A percentile compares a stretch with the other conserved stretches of the same genome.
These are phyloP conservation scores for Boloria euphrosyne DNA, from an alignment of 2,888 invertebrate species.

Conservation along the genomic window DNA sequence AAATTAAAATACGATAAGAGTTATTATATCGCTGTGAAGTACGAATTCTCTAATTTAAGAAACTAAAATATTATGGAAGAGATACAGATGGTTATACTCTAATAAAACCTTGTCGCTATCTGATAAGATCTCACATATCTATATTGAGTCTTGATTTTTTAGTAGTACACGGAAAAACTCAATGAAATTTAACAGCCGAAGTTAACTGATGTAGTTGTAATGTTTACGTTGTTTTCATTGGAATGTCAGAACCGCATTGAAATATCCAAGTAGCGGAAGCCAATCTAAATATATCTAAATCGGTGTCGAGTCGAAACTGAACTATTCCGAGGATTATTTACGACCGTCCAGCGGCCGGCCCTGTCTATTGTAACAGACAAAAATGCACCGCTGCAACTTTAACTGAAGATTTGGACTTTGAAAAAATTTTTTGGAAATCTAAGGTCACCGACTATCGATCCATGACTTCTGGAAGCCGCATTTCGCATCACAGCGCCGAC, in stretches of 20 bases:
- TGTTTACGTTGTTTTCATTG: conserved; percentile 37
- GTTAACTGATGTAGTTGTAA: conserved; percentile 9
- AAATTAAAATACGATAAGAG: conserved; percentile 17
- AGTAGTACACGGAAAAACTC: not conserved
- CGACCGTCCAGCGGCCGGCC: conserved; percentile 37
- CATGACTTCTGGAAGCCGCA: conserved; percentile 65
- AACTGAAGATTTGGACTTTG: conserved; percentile 13
- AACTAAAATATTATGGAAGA: conserved; percentile 18
- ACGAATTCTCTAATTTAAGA: conserved; percentile 20
- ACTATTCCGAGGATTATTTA: conserved; percentile 47
- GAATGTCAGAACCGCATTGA: conserved; percentile 43
- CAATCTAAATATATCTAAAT: conserved; percentile 46
- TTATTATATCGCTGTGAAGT: conserved; percentile 24
- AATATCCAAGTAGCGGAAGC: conserved; percentile 45
- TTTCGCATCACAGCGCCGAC: conserved; percentile 41
- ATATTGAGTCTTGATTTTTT: conserved; percentile 6
- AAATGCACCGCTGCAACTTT: not conserved
- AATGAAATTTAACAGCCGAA: not conserved
- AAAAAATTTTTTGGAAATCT: conserved; percentile 49
- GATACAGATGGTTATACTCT: not conserved
- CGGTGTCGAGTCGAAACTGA: conserved; percentile 45
- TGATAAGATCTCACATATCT: conserved; percentile 13
- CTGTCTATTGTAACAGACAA: conserved; percentile 29
- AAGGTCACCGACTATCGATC: conserved; percentile 74
- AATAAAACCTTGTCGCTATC: conserved; percentile 9